Evolutionary conservation across 2,888 invertebrate species (phyloP).

Genomic region (Helicoverpa assulta): DNA sequence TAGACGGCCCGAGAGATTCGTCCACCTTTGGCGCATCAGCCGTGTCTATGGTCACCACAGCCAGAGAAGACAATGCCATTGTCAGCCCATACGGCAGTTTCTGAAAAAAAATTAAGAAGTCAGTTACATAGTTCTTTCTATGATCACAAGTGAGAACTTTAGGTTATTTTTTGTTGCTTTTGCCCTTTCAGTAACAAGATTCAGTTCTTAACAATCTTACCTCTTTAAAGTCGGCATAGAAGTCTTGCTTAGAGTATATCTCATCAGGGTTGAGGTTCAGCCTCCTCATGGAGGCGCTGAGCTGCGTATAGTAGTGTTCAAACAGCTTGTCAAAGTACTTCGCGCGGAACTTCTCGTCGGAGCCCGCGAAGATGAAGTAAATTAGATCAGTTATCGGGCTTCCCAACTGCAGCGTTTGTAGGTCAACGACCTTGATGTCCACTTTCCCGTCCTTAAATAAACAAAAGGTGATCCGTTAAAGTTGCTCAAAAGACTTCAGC

Average conservation of each 20-base stretch:
- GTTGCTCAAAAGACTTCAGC: too few species aligned
- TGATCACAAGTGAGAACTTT: too few species aligned
- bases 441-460: conserved; percentile 49
- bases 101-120: conserved; percentile 51
- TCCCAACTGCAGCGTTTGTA: conserved; percentile 74
- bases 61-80: conserved; percentile 65
- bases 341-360: conserved; percentile 74
- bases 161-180: neutral
- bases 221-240: conserved; percentile 71
- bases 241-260: conserved; percentile 71
- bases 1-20: conserved; percentile 53
- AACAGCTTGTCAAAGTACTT: conserved; percentile 63
- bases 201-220: conserved; percentile 45
- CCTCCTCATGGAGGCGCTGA: conserved; percentile 64
- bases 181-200: too few species aligned
- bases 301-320: conserved; percentile 65
- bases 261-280: conserved; percentile 66
- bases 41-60: conserved; percentile 68
- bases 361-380: conserved; percentile 76
- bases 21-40: conserved; percentile 66
- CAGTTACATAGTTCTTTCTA: too few species aligned
- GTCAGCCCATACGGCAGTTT: conserved; percentile 68
- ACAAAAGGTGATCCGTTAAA: neutral
- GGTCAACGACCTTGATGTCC: conserved; percentile 72
- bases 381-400: conserved; percentile 73